Evolutionary conservation across 2,797 vertebrate genomes (phyloP).

Genomic region (Chelmon rostratus): DNA sequence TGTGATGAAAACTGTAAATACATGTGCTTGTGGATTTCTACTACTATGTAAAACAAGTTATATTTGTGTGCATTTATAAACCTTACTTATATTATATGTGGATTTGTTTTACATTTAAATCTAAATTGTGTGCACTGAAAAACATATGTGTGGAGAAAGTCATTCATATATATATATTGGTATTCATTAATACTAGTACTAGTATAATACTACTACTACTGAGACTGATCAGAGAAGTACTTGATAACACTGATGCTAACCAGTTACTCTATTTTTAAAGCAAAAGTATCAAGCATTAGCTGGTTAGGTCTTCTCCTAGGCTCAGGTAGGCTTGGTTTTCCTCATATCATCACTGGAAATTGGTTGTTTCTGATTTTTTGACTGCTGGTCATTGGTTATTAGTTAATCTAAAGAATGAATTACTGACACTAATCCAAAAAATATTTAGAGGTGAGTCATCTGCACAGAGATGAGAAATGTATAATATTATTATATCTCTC

Average conservation of each 20-base stretch:
- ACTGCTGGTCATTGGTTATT: neutral
- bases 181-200: too few species aligned
- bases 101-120: too few species aligned
- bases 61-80: too few species aligned
- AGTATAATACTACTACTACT: too few species aligned
- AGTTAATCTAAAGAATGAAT: neutral
- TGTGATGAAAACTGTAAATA: too few species aligned
- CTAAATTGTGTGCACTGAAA: too few species aligned
- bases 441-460: neutral
- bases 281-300: neutral
- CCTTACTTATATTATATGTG: too few species aligned
- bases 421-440: neutral
- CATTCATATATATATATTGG: too few species aligned
- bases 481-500: neutral
- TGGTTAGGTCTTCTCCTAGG: neutral
- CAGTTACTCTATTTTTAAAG: neutral
- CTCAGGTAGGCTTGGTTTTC: neutral
- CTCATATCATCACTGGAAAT: neutral
- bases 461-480: neutral
- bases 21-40: too few species aligned
- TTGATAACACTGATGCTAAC: neutral
- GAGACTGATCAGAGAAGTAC: neutral
- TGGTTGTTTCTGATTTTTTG: neutral
- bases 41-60: too few species aligned
- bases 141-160: too few species aligned